Base-by-base conservation (phyloP, 35 echinoderm and acorn worm species). In the Apostichopus californicus region DNA sequence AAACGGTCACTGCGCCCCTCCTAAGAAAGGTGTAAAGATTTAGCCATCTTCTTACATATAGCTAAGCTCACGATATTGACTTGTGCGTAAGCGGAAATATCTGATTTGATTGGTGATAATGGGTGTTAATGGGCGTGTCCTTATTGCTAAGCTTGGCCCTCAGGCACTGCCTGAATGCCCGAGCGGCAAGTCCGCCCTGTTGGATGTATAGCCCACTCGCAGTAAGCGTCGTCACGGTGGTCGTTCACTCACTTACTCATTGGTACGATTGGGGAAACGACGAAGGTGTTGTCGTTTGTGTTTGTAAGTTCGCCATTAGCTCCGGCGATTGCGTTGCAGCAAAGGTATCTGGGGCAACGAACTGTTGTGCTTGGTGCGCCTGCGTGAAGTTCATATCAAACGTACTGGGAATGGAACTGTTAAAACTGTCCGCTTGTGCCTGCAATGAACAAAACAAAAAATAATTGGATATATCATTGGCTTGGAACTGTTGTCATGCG, bases 391-490 rank as follows among this genome's bases (percentile, higher is more conserved):
- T 89, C 86, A 89, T 89, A 55, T 89, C 86, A 73, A 89, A 89
- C 17, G 64, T 24, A 13, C 57, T 64, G 13, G 86, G 86, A 54
- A 89, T 68, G 23, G 86, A 66, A 23, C 64, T 68, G 13, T 89
- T 89, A 28, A 89, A 89, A 53, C 86, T 73, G 86, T 89, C 86
- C 72, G 86, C 86, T 72, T 89, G 86, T 89, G 86, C 86, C 86
- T 89, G 64, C 5, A 72, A 89, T 22, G 5, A 5, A 18, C 24
- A 75, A 75, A 5, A 0, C 0, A 5, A 75, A 75, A 5, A 75
- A 75, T 8, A 61, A 61, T 46, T 46, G 34, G 3, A 46, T 46
- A 46, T 46, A 46, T 4, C 34, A 46, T 46, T 46, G 34, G 34
- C 34, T 46, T 46, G 34, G 34, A 46, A 46, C 34, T 46, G 34